Base-by-base conservation (phyloP, 2,797 vertebrate genomes). In the Chelmon rostratus region DNA sequence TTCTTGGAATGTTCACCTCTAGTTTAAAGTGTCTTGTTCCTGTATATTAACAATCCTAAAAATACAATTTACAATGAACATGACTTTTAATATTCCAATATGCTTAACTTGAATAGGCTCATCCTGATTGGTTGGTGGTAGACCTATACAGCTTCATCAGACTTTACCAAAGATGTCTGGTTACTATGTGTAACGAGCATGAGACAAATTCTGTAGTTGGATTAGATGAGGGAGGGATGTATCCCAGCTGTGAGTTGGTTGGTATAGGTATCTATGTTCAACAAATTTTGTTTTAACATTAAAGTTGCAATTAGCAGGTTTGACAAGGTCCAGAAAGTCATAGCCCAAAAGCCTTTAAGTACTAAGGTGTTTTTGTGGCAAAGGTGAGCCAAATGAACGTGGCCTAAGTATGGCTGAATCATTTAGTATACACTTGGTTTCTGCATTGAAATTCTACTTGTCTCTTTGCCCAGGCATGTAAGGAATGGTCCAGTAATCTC, bases 391-490 rank as follows among this genome's bases (percentile, higher is more conserved):
- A 74, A 53, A 68, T 71, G 66, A 67, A 53, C 47, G 37, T 33
- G 58, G 63, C 70, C 58, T 40, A 38, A 67, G 38, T 69, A 66
- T n/a, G 52, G 54, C 25, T 69, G 72, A 72, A n/a, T 84, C 42
- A 79, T 49, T 75, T 52, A 54, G 5, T 50, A 68, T 63, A 58
- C 58, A 59, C 33, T 25, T 73, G 28, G 6, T 62, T 68, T 71
- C 47, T 56, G 8, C 58, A 37, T 42, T 67, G 44, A 31, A 62
- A 72, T 66, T 78, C 50, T 62, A 31, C 47, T 9, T 28, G 59
- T 37, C 65, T 63, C 68, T 76, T 54, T 50, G n/a, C 11, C 61
- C 3, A 4, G 15, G 68, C 35, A 23, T 66, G 33, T 70, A 68
- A 66, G 35, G 42, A 81, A 80, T 57, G 15, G 38, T 47, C 66